phyloP scores from a whole-genome alignment of 2,797 vertebrate species.

The Babyrousa celebensis region DNA sequence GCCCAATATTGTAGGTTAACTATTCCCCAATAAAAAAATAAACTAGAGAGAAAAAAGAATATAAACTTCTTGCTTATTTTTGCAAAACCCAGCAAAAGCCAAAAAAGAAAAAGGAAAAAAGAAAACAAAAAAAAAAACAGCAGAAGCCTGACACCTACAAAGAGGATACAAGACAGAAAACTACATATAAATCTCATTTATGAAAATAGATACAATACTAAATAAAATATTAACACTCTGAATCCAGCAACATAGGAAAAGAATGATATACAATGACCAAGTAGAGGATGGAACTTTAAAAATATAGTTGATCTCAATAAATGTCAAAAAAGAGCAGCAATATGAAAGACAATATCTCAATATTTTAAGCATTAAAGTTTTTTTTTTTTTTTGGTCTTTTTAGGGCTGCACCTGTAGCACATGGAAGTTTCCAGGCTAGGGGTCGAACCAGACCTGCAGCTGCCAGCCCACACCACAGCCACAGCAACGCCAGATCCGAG shows the following conservation, averaged over 20 bases:
- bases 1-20: too few species aligned
- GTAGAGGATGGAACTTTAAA: background rate
- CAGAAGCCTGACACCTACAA: background rate
- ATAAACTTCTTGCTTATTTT: background rate
- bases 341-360: background rate
- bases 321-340: slow-evolving; percentile 3
- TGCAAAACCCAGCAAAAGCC: slow-evolving; percentile 5
- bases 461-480: too few species aligned
- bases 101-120: too few species aligned
- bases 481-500: too few species aligned
- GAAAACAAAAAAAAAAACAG: background rate
- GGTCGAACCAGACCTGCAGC: too few species aligned
- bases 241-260: background rate
- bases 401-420: too few species aligned
- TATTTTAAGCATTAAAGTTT: background rate
- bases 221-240: background rate
- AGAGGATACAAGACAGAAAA: slow-evolving; percentile 11
- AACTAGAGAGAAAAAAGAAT: too few species aligned
- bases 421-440: too few species aligned
- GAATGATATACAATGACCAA: background rate
- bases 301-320: background rate
- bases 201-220: background rate
- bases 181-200: background rate
- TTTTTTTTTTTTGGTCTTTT: too few species aligned
- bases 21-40: too few species aligned